A percentile compares a stretch with the other conserved stretches of the same genome.
Evolutionary conservation across 1,140 invertebrate genomes (phyloP).

Genomic region (Hycleus cichorii): DNA sequence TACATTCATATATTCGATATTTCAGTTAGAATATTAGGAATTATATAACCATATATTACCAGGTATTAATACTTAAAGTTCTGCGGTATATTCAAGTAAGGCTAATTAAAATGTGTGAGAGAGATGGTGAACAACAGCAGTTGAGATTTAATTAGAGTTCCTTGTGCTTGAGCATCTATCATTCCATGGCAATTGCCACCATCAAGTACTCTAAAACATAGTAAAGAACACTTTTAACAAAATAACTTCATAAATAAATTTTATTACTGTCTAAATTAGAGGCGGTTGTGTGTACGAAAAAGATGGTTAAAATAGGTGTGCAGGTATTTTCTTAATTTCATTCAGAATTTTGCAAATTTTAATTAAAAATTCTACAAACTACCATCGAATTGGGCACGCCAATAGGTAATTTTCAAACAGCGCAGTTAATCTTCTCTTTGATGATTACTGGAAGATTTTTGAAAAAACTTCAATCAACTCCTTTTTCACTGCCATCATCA

Average conservation of each 20-base stretch:
- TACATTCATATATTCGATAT: background rate
- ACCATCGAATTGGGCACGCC: background rate
- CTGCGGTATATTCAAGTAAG: slow-evolving; percentile 26
- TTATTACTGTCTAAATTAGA: slow-evolving; percentile 12
- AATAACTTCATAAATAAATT: slow-evolving; percentile 18
- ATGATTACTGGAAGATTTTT: no score
- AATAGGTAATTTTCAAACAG: background rate
- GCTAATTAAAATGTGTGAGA: slow-evolving; percentile 26
- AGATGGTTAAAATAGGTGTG: slow-evolving; percentile 7
- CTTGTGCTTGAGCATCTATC: slow-evolving; percentile 20
- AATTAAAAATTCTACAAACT: background rate
- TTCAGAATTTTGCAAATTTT: slow-evolving; percentile 3
- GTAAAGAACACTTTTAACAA: slow-evolving; percentile 15
- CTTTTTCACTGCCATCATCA: no score
- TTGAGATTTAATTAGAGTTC: slow-evolving; percentile 24
- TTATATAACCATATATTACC: slow-evolving; percentile 26
- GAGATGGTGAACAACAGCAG: slow-evolving; percentile 16
- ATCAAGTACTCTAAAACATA: slow-evolving; percentile 19
- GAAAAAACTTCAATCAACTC: no score
- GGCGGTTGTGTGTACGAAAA: background rate
- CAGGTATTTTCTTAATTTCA: slow-evolving; percentile 13
- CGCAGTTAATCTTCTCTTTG: no score
- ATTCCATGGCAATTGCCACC: slow-evolving; percentile 23
- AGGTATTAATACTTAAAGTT: slow-evolving; percentile 27
- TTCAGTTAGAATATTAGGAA: slow-evolving; percentile 22